These are phyloP conservation scores for Anarrhichthys ocellatus DNA, from an alignment of 2,113 vertebrate species.

Conservation along the genomic window DNA sequence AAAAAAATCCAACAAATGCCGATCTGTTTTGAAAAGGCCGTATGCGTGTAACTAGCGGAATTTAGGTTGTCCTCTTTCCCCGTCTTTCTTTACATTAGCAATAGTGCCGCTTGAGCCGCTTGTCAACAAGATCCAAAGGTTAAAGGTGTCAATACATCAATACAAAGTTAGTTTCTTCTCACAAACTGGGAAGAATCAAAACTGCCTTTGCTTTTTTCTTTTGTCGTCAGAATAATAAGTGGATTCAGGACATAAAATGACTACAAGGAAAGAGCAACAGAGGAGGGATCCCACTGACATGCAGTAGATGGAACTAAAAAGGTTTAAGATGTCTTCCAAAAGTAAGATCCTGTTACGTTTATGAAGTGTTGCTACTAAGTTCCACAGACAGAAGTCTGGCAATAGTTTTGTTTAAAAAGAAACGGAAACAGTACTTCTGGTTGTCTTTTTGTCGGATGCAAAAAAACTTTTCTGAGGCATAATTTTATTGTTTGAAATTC, in stretches of 20 bases:
- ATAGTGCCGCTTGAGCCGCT: background rate
- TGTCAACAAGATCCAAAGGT: background rate
- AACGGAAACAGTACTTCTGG: background rate
- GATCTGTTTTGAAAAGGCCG: no score
- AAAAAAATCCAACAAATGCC: no score
- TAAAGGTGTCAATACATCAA: background rate
- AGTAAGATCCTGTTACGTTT: background rate
- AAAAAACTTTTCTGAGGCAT: background rate
- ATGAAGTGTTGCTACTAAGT: background rate
- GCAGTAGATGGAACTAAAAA: background rate
- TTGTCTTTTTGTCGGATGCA: background rate
- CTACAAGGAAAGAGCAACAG: background rate
- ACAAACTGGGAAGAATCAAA: background rate
- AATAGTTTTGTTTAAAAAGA: background rate
- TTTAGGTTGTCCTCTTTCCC: background rate
- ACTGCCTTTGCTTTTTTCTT: background rate
- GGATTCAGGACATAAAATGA: background rate
- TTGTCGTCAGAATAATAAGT: background rate
- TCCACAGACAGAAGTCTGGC: background rate
- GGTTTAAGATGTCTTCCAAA: background rate
- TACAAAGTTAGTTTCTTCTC: background rate
- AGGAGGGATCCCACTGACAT: background rate
- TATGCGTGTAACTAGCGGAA: no score
- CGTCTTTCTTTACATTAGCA: background rate
- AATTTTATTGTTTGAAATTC: conserved; percentile 24